Percentiles rank a stretch among this genome's conserved stretches.
Conservation (phyloP, 1,140 invertebrate genomes). For the Drosophila yakuba region DNA sequence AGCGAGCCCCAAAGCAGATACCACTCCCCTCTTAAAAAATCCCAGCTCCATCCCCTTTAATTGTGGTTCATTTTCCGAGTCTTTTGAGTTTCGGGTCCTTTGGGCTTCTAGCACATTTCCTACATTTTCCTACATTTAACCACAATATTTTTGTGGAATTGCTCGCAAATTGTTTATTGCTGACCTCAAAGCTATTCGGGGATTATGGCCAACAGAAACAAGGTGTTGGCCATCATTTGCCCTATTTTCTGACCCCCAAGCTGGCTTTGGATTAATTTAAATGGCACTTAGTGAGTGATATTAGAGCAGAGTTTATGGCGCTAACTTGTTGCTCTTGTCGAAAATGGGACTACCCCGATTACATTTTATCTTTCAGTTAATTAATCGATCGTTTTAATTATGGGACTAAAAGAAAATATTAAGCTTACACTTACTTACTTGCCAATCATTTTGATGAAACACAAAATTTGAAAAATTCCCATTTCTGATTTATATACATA, state of each 20-base stretch:
- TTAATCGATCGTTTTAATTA: too few species aligned
- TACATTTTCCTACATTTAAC: slow-evolving; percentile 58
- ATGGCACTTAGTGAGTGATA: slow-evolving; percentile 27
- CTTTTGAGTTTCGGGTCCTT: slow-evolving; percentile 43
- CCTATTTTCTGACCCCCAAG: slow-evolving; percentile 9
- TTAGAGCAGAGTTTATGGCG: background rate
- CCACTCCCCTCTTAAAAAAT: background rate
- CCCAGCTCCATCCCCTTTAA: background rate
- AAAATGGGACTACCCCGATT: too few species aligned
- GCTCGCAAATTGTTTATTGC: slow-evolving; percentile 57
- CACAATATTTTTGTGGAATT: slow-evolving; percentile 60
- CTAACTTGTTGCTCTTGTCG: background rate
- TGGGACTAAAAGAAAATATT: too few species aligned
- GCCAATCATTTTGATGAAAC: too few species aligned
- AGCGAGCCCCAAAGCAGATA: slow-evolving; percentile 11
- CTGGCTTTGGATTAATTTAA: slow-evolving; percentile 28
- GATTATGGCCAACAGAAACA: slow-evolving; percentile 18
- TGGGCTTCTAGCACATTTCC: slow-evolving; percentile 47
- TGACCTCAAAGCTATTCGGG: slow-evolving; percentile 53
- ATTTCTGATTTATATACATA: too few species aligned
- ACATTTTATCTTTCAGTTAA: too few species aligned
- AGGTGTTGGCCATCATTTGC: slow-evolving; percentile 15
- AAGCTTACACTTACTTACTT: too few species aligned
- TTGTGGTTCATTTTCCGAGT: slow-evolving; percentile 41
- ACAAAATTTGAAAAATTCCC: too few species aligned